A percentile compares a stretch with the other conserved stretches of the same genome.
These are phyloP conservation scores for Procavia capensis DNA, from an alignment of 2,113 vertebrate species.

Conservation along the genomic window DNA sequence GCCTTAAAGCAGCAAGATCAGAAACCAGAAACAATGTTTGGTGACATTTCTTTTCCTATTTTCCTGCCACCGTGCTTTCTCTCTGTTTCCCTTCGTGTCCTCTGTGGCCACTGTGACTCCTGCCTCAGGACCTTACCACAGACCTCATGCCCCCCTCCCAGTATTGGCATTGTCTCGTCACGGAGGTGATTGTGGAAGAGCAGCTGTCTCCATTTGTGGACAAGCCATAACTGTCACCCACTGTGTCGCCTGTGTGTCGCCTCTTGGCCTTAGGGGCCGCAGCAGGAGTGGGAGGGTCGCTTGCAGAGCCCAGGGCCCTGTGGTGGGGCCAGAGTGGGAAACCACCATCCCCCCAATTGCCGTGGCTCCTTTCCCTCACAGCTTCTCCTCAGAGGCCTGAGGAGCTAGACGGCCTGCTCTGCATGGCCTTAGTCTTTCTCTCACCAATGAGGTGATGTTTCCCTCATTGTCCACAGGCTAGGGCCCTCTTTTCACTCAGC, in stretches of 20 bases:
- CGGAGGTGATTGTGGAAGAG: not conserved
- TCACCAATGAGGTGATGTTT: not conserved
- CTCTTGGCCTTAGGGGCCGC: not conserved
- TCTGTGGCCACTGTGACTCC: not conserved
- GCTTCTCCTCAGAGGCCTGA: not conserved
- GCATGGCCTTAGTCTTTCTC: not conserved
- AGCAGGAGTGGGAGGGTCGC: not conserved
- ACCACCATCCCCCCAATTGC: not conserved
- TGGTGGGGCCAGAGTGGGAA: not conserved
- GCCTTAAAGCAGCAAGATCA: not conserved
- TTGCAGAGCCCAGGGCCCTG: not conserved
- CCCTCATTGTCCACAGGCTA: not conserved
- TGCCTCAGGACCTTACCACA: not conserved
- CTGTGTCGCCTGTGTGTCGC: not conserved
- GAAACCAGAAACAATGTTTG: not conserved
- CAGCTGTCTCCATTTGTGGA: not conserved
- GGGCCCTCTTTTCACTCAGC: not conserved
- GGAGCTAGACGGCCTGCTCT: not conserved
- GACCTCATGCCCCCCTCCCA: not conserved
- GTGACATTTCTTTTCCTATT: not conserved
- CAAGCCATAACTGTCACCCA: rapidly evolving
- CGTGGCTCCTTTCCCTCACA: not conserved
- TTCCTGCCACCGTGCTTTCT: not conserved
- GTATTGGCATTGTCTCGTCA: not conserved
- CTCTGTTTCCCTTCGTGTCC: not conserved